Evolutionary conservation across 2,888 invertebrate species (phyloP), one percentile per base, ranked within the genome.

Genomic region (Apotomis capreana): DNA sequence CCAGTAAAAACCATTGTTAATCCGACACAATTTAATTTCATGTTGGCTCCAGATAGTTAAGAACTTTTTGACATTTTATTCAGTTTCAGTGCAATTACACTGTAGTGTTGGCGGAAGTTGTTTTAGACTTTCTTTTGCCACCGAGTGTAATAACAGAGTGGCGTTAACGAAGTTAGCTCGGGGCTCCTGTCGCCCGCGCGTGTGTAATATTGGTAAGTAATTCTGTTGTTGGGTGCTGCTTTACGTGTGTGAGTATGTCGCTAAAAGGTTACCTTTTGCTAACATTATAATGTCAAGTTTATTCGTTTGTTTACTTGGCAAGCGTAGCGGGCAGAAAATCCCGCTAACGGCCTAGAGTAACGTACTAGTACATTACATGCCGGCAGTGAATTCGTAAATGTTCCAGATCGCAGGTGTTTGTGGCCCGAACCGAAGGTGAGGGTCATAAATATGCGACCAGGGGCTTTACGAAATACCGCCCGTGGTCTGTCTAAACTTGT

Each of bases 81-180:
- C 83, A 84, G 79, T 84, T 79, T 81, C 78, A 79, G 76, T 81
- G 79, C 83, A 85, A 85, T 85, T 84, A 84, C 84, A 78, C 77
- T 79, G 82, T 81, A 83, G 82, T 80, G 82, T 79, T 74, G 76
- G 75, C 69, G 74, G 73, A 78, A 83, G 78, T 81, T 78, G 80
- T 83, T 83, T 78, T 79, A 76, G 77, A 76, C 74, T 81, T 83
- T 82, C 80, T 82, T 84, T 84, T 83, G 76, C 79, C 76, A 72
- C 75, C 76, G 76, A 67, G 74, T 76, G 78, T 80, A 79, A 78
- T 78, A 74, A 76, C 75, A 76, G 76, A 74, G 75, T 49, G 58
- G 75, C 78, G 80, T 75, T 82, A 83, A 82, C 78, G 62, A 68
- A 76, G 79, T 84, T 83, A 81, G 77, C 61, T 69, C 60, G 8